These are phyloP conservation scores for Phodopus roborovskii DNA, from an alignment of 2,113 vertebrate genomes.

Conservation along the genomic window DNA sequence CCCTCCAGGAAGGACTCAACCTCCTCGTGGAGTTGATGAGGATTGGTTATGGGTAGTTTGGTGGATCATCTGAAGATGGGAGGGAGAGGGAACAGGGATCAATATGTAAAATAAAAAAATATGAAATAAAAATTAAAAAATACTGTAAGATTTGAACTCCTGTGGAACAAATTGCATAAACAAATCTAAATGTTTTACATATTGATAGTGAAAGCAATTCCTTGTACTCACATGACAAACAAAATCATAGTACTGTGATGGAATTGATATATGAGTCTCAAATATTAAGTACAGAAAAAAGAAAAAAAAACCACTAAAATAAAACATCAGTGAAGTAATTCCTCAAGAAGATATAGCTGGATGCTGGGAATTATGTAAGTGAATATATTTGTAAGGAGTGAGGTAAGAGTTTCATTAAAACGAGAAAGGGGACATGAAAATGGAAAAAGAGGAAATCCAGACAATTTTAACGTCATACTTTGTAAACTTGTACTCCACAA, in stretches of 20 bases:
- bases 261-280: neutral
- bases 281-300: neutral
- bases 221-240: neutral
- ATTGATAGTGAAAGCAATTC: neutral
- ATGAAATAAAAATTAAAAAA: too few species aligned
- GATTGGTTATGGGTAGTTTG: too few species aligned
- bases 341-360: neutral
- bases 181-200: neutral
- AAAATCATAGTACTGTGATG: neutral
- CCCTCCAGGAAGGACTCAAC: too few species aligned
- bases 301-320: neutral
- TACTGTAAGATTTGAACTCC: neutral
- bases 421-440: too few species aligned
- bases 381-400: neutral
- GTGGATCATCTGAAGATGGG: too few species aligned
- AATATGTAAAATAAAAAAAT: too few species aligned
- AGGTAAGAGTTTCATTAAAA: constrained; percentile 19
- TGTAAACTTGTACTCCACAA: too few species aligned
- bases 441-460: too few species aligned
- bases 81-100: too few species aligned
- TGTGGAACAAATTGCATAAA: neutral
- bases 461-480: too few species aligned
- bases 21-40: too few species aligned
- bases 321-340: neutral
- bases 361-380: neutral